Conservation (phyloP, 2,888 invertebrate species). For the Cephonodes hylas region DNA sequence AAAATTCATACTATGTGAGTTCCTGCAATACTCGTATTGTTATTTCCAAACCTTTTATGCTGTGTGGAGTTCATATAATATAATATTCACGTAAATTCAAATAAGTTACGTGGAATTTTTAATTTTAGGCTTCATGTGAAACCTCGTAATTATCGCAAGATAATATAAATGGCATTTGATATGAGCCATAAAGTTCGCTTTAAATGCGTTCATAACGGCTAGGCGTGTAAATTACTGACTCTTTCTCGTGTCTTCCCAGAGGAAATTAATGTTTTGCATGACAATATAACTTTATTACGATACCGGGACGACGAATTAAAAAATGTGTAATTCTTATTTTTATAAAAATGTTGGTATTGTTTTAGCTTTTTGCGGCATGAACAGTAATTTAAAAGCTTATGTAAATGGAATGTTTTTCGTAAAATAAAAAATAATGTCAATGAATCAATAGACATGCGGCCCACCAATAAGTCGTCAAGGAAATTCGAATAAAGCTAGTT, state of each 20-base stretch:
- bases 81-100: no score
- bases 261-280: slow-evolving; percentile 49
- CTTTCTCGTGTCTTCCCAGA: slow-evolving; percentile 37
- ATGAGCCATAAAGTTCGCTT: background rate
- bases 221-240: slow-evolving; percentile 34
- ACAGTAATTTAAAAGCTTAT: background rate
- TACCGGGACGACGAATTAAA: slow-evolving; percentile 30
- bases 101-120: background rate
- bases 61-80: no score
- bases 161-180: background rate
- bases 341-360: background rate
- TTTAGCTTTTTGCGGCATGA: background rate
- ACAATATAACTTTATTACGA: slow-evolving; percentile 40
- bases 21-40: no score
- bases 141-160: background rate
- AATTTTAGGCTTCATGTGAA: background rate
- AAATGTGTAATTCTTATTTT: background rate
- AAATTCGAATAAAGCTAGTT: no score
- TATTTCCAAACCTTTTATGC: no score
- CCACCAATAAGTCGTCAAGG: no score
- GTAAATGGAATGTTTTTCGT: no score
- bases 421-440: no score
- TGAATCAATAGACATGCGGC: no score
- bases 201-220: slow-evolving; percentile 13
- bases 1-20: no score